Percentiles rank a stretch among this genome's conserved stretches.
phyloP scores from a whole-genome alignment of 2,113 vertebrate species.

The Alaudala cheleensis region DNA sequence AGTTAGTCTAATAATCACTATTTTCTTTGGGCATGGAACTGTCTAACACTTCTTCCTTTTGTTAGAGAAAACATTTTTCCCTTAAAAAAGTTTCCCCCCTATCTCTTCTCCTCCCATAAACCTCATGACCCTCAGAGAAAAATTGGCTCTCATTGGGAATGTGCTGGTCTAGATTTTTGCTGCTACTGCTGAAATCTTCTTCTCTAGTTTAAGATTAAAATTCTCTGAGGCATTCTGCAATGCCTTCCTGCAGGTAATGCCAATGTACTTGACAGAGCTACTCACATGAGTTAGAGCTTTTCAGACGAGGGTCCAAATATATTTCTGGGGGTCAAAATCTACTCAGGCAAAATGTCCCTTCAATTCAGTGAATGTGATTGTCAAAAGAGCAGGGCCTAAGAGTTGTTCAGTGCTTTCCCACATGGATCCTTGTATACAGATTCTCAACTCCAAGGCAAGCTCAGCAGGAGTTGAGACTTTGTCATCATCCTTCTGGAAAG shows the following conservation, averaged over 20 bases:
- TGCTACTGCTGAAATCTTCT: constrained; percentile 40
- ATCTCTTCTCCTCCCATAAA: background rate
- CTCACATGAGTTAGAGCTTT: constrained; percentile 1
- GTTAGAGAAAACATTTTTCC: background rate
- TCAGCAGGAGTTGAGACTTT: background rate
- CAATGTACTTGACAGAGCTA: constrained; percentile 30
- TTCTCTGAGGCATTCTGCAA: background rate
- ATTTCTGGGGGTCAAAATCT: background rate
- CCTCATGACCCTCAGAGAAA: constrained; percentile 2
- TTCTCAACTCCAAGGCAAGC: background rate
- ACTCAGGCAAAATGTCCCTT: constrained; percentile 43
- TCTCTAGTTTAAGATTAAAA: background rate
- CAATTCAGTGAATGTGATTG: background rate
- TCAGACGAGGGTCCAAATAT: background rate
- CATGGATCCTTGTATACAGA: background rate
- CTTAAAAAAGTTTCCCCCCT: background rate
- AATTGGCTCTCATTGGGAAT: constrained; percentile 10
- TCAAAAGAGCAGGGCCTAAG: background rate
- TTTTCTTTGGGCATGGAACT: background rate
- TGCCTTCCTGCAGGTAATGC: background rate
- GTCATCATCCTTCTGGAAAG: background rate
- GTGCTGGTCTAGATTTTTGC: constrained; percentile 41
- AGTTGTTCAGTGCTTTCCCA: background rate
- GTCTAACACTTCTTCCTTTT: background rate
- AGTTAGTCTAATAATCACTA: constrained; percentile 15